Base-by-base conservation (phyloP, 2,113 vertebrate genomes). In the Sander lucioperca region DNA sequence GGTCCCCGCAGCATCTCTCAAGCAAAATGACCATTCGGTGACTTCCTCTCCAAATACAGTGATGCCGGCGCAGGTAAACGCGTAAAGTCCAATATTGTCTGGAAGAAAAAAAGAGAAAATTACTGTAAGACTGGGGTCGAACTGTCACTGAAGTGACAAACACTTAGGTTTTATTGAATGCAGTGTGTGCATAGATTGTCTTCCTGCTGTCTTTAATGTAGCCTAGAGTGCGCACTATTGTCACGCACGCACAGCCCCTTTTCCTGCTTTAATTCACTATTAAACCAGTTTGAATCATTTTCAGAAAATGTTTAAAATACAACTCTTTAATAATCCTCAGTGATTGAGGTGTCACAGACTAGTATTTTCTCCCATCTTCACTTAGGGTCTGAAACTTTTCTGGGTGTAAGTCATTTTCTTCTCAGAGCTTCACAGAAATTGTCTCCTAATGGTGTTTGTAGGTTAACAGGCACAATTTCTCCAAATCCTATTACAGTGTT, bases 41-140 rank as follows among this genome's bases (percentile, higher is more conserved):
- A 88, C 88, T 75, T 92, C 93, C 45, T 94, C 94, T 77, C 92
- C 94, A 50, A 93, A 65, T 89, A 80, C 91, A 83, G 90, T 94
- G 74, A 94, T 94, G 94, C 94, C 93, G 73, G 91, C 91, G 62
- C 94, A 94, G 94, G 94, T 94, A 94, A 93, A 89, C 66, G 84
- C 82, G 79, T 78, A 67, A 84, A 79, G 65, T 80, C 77, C 57
- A 70, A 18, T 53, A 1, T 39, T 50, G 47, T 75, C 15, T 47
- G n/a, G n/a, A 11, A 18, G 19, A 4, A 12, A 33, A 8, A n/a
- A 45, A 2, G 39, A 13, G 33, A n/a, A 21, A 39, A 51, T n/a
- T 10, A 64, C n/a, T 63, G 58, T 1, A 7, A 27, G 33, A 45
- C 21, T 50, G 65, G 43, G 45, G 15, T 50, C 12, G 56, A 68